phyloP scores from a whole-genome alignment of 2,888 invertebrate genomes.

The Dynastes grantii region DNA sequence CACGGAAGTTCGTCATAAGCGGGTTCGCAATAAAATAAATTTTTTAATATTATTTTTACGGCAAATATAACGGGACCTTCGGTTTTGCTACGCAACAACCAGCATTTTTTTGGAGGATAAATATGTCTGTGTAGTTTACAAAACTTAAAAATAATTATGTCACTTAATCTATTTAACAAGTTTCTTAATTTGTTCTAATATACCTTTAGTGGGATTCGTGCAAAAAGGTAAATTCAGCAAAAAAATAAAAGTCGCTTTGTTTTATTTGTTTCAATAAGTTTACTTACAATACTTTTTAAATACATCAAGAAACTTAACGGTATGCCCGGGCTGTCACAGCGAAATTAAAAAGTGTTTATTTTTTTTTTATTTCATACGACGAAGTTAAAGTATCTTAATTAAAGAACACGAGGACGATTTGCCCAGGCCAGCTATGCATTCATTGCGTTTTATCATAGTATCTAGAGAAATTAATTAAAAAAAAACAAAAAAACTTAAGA shows the following conservation, averaged over 20 bases:
- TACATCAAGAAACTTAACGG: slow-evolving; percentile 69
- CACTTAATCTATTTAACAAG: too few species aligned
- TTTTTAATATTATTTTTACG: too few species aligned
- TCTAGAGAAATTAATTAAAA: slow-evolving; percentile 36
- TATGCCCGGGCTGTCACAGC: slow-evolving; percentile 69
- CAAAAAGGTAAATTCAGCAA: neutral
- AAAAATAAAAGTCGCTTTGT: slow-evolving; percentile 50
- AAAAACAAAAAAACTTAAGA: neutral
- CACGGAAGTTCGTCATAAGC: too few species aligned
- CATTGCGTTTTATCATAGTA: slow-evolving; percentile 62
- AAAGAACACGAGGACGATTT: slow-evolving; percentile 58
- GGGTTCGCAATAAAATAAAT: too few species aligned
- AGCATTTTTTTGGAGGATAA: too few species aligned
- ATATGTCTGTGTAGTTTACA: too few species aligned
- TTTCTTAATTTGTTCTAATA: too few species aligned
- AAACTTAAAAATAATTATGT: too few species aligned
- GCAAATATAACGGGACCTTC: too few species aligned
- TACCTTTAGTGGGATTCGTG: too few species aligned
- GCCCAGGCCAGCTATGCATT: slow-evolving; percentile 66
- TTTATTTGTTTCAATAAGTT: slow-evolving; percentile 63
- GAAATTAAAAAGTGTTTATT: slow-evolving; percentile 63
- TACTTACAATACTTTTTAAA: slow-evolving; percentile 67
- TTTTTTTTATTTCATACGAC: slow-evolving; percentile 13
- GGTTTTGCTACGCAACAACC: too few species aligned
- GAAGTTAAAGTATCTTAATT: slow-evolving; percentile 60